Evolutionary conservation across 2,888 invertebrate genomes (phyloP), one percentile per base, ranked within the genome.

Genomic region (Ellobium chinense): DNA sequence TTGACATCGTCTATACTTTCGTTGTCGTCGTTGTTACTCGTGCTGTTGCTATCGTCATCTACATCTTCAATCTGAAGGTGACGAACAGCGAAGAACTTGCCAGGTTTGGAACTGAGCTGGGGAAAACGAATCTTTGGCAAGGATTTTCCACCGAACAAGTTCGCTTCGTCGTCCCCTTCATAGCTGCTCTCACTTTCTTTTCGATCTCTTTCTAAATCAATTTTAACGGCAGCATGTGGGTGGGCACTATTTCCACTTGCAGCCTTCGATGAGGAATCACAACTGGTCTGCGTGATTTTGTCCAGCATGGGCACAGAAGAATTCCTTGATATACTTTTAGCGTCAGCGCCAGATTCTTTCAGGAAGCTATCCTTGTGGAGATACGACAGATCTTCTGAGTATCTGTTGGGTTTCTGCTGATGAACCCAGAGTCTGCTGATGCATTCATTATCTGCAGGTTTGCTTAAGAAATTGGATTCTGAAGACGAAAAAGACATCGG

Each of bases 211-310:
- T 2, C 46, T 12, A 9, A 18, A 31, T 58, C 58, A 24, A 5
- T n/a, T 21, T n/a, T 4, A n/a, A 5, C 18, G 12, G 12, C 58
- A 58, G 24, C 21, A 58, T 5, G 5, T n/a, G 5, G 4, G 7
- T 58, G 4, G 14, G 27, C 39, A 14, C 39, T 36, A 29, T 78
- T 37, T 9, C 36, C n/a, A 37, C 0, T 12, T 1, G 4, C 12
- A 46, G 24, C 37, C 54, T 58, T 66, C 1, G 68, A 29, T 34
- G 46, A n/a, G 29, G 66, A 80, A 1, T 46, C 27, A 29, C 56
- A 54, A 31, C 54, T 60, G 21, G 80, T 74, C 37, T 78, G 80
- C 5, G 77, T 82, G n/a, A 78, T 39, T 68, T 80, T 80, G 66
- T 82, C 80, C 24, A 36, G 39, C 36, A 34, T 73, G n/a, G 77